Evolutionary conservation across 2,888 invertebrate genomes (phyloP).

Genomic region (Maniola hyperantus): DNA sequence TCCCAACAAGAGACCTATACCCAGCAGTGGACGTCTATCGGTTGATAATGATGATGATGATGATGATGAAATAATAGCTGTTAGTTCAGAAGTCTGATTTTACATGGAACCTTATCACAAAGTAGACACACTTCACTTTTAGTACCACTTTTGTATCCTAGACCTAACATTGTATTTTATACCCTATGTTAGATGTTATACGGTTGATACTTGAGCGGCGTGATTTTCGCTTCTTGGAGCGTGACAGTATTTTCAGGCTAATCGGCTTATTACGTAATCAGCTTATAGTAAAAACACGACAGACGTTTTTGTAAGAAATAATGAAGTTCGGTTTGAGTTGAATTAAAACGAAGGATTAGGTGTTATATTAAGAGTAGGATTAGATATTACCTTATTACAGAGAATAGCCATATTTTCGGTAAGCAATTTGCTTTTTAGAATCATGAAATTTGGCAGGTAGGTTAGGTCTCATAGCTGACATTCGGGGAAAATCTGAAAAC

Average conservation of each 20-base stretch:
- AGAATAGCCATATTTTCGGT: too few species aligned
- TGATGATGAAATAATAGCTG: background rate
- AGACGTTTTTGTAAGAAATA: slow-evolving; percentile 32
- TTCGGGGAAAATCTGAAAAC: too few species aligned
- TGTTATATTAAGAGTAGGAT: background rate
- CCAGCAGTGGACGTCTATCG: too few species aligned
- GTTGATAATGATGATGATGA: too few species aligned
- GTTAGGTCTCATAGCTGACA: too few species aligned
- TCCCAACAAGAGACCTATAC: too few species aligned
- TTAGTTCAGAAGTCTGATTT: slow-evolving; percentile 1
- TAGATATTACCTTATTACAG: background rate
- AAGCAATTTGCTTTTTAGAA: too few species aligned
- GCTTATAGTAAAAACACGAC: slow-evolving; percentile 35
- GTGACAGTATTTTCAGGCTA: slow-evolving; percentile 30
- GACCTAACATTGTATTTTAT: background rate
- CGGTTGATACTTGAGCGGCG: background rate
- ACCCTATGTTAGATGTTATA: background rate
- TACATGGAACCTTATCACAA: slow-evolving; percentile 17
- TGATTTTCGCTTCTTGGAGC: slow-evolving; percentile 16
- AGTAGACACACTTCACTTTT: slow-evolving; percentile 20
- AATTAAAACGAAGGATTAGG: slow-evolving; percentile 12
- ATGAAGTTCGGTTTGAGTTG: slow-evolving; percentile 25
- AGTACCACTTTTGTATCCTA: slow-evolving; percentile 9
- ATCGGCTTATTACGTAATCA: slow-evolving; percentile 37
- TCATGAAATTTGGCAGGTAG: too few species aligned